Percentiles rank a stretch among this genome's conserved stretches.
phyloP scores from a whole-genome alignment of 2,888 invertebrate species.

The Pterostichus madidus region DNA sequence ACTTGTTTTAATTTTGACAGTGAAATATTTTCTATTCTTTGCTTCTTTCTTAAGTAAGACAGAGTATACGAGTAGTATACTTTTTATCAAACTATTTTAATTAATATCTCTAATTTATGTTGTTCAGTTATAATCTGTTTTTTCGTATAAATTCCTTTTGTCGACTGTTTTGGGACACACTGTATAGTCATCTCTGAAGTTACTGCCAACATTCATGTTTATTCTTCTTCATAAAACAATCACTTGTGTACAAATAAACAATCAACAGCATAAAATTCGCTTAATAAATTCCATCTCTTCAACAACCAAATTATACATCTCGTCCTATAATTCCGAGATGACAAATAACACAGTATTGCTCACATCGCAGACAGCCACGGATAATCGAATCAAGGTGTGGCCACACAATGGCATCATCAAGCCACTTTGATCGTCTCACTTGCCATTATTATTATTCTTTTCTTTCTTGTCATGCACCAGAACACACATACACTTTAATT shows the following conservation, averaged over 20 bases:
- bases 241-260: slow-evolving; percentile 12
- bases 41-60: no score
- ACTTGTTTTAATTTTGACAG: no score
- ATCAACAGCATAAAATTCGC: slow-evolving; percentile 24
- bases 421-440: slow-evolving; percentile 40
- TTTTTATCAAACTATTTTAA: no score
- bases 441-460: slow-evolving; percentile 47
- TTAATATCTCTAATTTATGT: no score
- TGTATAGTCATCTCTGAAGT: no score
- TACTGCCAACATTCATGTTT: no score
- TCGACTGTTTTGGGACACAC: no score
- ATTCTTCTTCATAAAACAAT: background rate
- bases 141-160: no score
- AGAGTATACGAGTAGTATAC: no score
- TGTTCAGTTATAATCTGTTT: no score
- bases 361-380: slow-evolving; percentile 21
- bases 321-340: slow-evolving; percentile 28
- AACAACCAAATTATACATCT: slow-evolving; percentile 29
- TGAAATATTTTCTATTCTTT: no score
- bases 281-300: slow-evolving; percentile 40
- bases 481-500: slow-evolving; percentile 32
- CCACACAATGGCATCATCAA: slow-evolving; percentile 46
- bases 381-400: slow-evolving; percentile 49
- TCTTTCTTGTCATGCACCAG: slow-evolving; percentile 26
- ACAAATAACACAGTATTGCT: slow-evolving; percentile 48